Evolutionary conservation across 1,140 invertebrate species (phyloP), one percentile per base, ranked within the genome.

Genomic region (Drosophila santomea): DNA sequence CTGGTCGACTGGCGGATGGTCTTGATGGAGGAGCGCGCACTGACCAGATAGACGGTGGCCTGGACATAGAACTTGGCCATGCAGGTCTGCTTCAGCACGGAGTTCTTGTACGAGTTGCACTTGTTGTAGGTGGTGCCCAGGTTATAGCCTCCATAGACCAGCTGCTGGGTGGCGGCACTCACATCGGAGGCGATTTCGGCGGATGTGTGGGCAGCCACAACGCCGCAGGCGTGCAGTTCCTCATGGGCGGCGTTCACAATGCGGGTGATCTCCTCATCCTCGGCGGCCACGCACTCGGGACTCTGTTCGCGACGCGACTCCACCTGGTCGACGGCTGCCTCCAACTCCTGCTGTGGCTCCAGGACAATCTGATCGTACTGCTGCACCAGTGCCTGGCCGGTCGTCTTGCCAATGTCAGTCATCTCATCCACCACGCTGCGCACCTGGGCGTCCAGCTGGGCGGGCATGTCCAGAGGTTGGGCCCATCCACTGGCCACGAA

Each of bases 321-420:
- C 48, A 91, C 48, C 15, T 71, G 54, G 0, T 83, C 67, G 17
- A 90, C 44, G 23, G 84, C 89, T 17, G 63, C 56, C 12, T 91
- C 90, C 41, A 91, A 62, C 48, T 91, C 76, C 0, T 90, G 67
- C 6, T 86, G 77, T 6, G 90, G 90, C 60, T 91, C 90, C 15
- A 89, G 32, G 3, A 91, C 74, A 35, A 91, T 91, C 50, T 86
- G 74, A 52, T 91, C 74, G 32, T 78, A 90, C 48, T 91, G 84
- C 23, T 83, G 74, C 0, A 68, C 25, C 57, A 91, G 12, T 8
- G 64, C 52, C 11, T 78, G 54, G 39, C 55, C 84, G n/a, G 89
- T 72, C 15, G 74, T 45, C 39, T 78, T 69, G 2, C 84, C 81
- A 20, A 83, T 50, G 8, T 80, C 68, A 4, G 54, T 41, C 62